Base-by-base conservation (phyloP, 2,888 invertebrate species). In the Platycheirus rosarum region DNA sequence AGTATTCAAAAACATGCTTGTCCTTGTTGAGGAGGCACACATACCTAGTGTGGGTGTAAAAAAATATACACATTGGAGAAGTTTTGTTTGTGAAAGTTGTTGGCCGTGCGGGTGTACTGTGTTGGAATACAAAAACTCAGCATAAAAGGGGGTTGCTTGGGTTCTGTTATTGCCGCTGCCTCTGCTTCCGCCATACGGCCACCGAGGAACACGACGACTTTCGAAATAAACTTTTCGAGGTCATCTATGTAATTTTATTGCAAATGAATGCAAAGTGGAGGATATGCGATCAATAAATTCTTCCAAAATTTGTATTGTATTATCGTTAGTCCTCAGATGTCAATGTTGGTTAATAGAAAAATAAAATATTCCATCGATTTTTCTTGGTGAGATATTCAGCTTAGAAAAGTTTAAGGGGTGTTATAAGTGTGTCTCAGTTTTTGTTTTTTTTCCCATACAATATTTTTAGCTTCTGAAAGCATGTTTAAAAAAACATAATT, bases 1-100 rank as follows among this genome's bases (percentile, higher is more conserved):
- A 82, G 82, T 82, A 82, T 82, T 82, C 82, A 82, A 77, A 82
- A 77, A 82, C 82, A 82, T 77, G 82, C 82, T 77, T 77, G 77
- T 77, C 82, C 82, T 82, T 82, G 82, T 73, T 77, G 13, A 7
- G n/a, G 5, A 48, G 66, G 66, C 80, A 65, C 23, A 60, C 11
- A 48, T 4, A 53, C 5, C 18, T 20, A 18, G 8, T 20, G 7
- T 16, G 18, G 23, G 35, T 37, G 65, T 37, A 57, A 14, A 40
- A 68, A 48, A 65, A 44, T 32, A 32, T 32, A 32, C 29, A 68
- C 65, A 32, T 35, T 53, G 13, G 62, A 46, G 62, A 63, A 35
- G 44, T 44, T 60, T n/a, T 44, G 48, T 60, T 42, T 60, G 42
- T 60, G n/a, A 48, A 44, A 44, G 42, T 44, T 44, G 26, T 18